These are phyloP conservation scores for Danio albolineatus DNA, from an alignment of 2,797 vertebrate genomes.

Conservation along the genomic window DNA sequence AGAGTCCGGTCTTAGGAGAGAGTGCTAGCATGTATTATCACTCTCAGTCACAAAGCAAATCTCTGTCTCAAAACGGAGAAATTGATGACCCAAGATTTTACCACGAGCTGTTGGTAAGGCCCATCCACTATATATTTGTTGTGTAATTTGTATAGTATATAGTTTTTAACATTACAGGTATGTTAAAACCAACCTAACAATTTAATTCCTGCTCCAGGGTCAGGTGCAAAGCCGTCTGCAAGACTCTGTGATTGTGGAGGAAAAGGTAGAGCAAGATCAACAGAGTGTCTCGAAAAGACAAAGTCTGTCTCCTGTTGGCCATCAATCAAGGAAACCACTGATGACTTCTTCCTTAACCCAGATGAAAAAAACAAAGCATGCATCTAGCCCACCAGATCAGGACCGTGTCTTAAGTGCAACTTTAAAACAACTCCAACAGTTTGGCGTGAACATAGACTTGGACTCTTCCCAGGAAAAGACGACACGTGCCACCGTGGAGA, in stretches of 20 bases:
- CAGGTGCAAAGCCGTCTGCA: constrained; percentile 88
- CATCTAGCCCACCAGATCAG: constrained; percentile 61
- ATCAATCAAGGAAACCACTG: constrained; percentile 39
- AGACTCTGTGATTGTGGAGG: constrained; percentile 69
- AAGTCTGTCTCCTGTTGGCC: constrained; percentile 44
- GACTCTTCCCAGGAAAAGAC: constrained; percentile 71
- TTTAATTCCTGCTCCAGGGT: constrained; percentile 73
- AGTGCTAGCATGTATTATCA: constrained; percentile 73
- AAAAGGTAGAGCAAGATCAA: constrained; percentile 62
- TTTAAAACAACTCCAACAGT: constrained; percentile 84
- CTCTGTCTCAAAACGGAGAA: constrained; percentile 55
- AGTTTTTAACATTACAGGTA: too few relatives aligned
- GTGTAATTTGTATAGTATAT: too few relatives aligned
- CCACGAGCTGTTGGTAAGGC: constrained; percentile 86
- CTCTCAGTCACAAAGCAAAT: constrained; percentile 68
- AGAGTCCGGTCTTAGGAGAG: constrained; percentile 78
- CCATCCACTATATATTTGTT: background rate
- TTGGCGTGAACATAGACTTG: constrained; percentile 83
- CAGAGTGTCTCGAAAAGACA: constrained; percentile 26
- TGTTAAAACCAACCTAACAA: background rate
- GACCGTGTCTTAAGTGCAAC: constrained; percentile 86
- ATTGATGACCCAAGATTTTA: constrained; percentile 83
- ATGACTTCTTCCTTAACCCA: constrained; percentile 58
- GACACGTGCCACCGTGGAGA: constrained; percentile 79
- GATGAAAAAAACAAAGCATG: constrained; percentile 59